Evolutionary conservation across 2,888 invertebrate species (phyloP), one percentile per base, ranked within the genome.

Genomic region (Flexamia atlantica): DNA sequence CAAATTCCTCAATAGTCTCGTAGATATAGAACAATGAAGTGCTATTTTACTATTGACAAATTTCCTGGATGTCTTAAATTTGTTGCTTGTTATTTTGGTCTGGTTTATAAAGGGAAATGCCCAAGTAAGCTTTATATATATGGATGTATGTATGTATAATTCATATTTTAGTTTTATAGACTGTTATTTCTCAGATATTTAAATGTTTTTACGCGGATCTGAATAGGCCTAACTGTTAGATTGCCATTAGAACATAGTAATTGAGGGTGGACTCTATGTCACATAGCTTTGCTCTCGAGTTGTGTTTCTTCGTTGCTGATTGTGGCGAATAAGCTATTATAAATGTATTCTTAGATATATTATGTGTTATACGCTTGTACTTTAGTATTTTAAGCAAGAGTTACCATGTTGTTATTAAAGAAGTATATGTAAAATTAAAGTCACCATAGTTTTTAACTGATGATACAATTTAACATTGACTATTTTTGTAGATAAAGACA

Each of bases 151-250:
- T n/a, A 36, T 72, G n/a, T 28, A 30, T 70, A 32, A 70, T 70
- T 28, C 10, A 72, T 42, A 72, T 4, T 72, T 72, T 72, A 72
- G 72, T 72, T 72, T 72, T 72, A 36, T 72, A 72, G 42, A 72
- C 32, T 72, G 72, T 72, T 72, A 23, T 40, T 72, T 72, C 72
- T 72, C 72, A 72, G 42, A 72, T 72, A 72, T 72, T 72, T 72
- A 72, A 42, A 72, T 72, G 72, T 72, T 72, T 72, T n/a, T 72
- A 72, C 42, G 72, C 72, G 23, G 42, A 40, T 40, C 53, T 53
- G 20, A 7, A 72, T 72, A 72, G 72, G 72, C 72, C 72, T 72
- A 72, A 72, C 72, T 72, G 72, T 72, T 72, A 72, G 72, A 72
- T 40, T 23, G 42, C 72, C 72, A 72, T 72, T 72, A 72, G 72